A percentile compares a stretch with the other conserved stretches of the same genome.
Evolutionary conservation across 1,140 invertebrate genomes (phyloP).

Genomic region (Coboldia fuscipes): DNA sequence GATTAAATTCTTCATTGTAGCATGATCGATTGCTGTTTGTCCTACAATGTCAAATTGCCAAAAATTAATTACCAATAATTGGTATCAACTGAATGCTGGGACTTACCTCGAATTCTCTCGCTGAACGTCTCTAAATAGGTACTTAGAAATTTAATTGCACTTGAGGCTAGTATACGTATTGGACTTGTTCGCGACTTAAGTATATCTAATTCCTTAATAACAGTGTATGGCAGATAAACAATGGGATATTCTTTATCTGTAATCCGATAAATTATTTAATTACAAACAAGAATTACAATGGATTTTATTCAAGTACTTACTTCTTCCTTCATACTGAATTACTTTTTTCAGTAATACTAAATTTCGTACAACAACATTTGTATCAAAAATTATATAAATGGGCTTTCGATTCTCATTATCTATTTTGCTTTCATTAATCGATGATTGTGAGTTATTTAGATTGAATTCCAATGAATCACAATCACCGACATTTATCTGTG

Average conservation of each 20-base stretch:
- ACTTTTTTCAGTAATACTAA: conserved; percentile 10
- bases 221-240: conserved; percentile 10
- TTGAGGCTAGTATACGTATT: conserved; percentile 6
- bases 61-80: not conserved
- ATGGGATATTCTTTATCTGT: conserved; percentile 8
- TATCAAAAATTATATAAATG: conserved; percentile 12
- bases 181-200: conserved; percentile 8
- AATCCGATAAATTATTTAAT: not conserved
- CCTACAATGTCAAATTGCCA: conserved; percentile 5
- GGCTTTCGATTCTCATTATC: no score
- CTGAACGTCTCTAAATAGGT: conserved; percentile 10
- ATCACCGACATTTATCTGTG: no score
- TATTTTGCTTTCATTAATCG: no score
- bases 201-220: conserved; percentile 14
- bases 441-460: no score
- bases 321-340: conserved; percentile 6
- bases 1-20: conserved; percentile 9
- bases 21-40: conserved; percentile 13
- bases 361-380: conserved; percentile 10
- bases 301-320: conserved; percentile 3
- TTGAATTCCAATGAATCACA: no score
- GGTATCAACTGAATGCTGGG: no score
- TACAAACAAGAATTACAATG: conserved; percentile 1
- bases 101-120: conserved; percentile 12
- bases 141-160: conserved; percentile 16